Conservation (phyloP, 2,797 vertebrate genomes). For the Lindbergichthys nudifrons region DNA sequence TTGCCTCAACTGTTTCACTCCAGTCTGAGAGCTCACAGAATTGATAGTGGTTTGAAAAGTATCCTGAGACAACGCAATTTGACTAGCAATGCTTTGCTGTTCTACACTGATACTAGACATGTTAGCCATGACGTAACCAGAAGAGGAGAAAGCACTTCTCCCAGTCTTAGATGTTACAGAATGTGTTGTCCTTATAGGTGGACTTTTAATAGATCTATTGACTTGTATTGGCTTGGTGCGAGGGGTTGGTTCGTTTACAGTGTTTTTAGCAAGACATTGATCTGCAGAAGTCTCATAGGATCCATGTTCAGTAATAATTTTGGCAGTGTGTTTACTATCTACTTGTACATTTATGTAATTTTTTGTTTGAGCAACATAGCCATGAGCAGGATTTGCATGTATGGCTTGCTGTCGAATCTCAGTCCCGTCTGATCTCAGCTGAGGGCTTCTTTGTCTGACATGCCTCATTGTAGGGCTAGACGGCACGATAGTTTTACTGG, state of each 20-base stretch:
- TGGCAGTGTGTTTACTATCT: constrained; percentile 20
- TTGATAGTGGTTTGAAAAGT: constrained; percentile 14
- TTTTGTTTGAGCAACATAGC: constrained; percentile 18
- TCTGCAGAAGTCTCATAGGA: constrained; percentile 16
- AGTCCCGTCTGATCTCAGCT: constrained; percentile 41
- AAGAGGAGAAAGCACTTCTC: constrained; percentile 11
- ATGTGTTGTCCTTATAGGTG: constrained; percentile 33
- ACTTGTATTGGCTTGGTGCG: constrained; percentile 17
- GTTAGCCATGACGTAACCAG: constrained; percentile 12
- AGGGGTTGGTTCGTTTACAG: constrained; percentile 37
- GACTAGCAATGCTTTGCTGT: constrained; percentile 39
- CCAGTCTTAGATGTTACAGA: constrained; percentile 26
- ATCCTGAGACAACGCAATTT: constrained; percentile 2
- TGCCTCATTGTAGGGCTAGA: constrained; percentile 53
- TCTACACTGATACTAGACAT: constrained; percentile 16
- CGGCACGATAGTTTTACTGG: constrained; percentile 17
- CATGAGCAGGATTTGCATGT: constrained; percentile 25
- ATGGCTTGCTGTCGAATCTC: constrained; percentile 26
- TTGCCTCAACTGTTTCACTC: constrained; percentile 20
- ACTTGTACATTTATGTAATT: constrained; percentile 17
- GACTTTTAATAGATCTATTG: constrained; percentile 38
- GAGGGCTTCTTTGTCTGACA: constrained; percentile 52
- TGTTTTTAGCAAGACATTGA: constrained; percentile 26
- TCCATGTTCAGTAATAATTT: constrained; percentile 5
- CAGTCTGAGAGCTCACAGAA: constrained; percentile 19